These are phyloP conservation scores for Microctenopoma stevenorrisi DNA, from an alignment of 2,797 vertebrate genomes.

Conservation along the genomic window DNA sequence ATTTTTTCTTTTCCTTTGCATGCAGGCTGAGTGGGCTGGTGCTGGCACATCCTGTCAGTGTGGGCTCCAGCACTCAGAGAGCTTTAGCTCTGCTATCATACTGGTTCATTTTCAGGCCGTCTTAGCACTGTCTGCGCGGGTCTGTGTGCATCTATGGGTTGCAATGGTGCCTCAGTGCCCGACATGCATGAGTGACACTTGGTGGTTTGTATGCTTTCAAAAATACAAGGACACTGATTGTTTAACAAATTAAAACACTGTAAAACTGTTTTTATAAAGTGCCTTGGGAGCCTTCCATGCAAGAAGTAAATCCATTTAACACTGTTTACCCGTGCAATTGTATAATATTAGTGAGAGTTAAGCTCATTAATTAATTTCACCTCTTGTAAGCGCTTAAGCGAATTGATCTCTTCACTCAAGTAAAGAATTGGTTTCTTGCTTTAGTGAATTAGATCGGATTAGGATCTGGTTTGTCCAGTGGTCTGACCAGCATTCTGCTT, in stretches of 20 bases:
- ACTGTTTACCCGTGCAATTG: constrained; percentile 8
- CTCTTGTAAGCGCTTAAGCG: constrained; percentile 1
- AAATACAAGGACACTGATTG: constrained; percentile 45
- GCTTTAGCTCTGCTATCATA: constrained; percentile 43
- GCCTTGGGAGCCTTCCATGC: constrained; percentile 23
- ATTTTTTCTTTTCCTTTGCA: constrained; percentile 81
- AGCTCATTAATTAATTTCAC: neutral
- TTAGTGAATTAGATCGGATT: neutral
- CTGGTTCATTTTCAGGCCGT: constrained; percentile 50
- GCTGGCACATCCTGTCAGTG: constrained; percentile 64
- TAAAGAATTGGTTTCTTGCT: neutral
- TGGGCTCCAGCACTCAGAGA: constrained; percentile 61
- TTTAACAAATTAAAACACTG: constrained; percentile 25
- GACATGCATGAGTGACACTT: constrained; percentile 56
- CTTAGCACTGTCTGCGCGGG: constrained; percentile 30
- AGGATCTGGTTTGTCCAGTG: neutral
- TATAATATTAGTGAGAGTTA: constrained; percentile 21
- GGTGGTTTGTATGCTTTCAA: constrained; percentile 55
- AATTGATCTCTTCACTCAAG: constrained; percentile 27
- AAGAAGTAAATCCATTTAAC: constrained; percentile 21
- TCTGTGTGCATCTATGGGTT: constrained; percentile 43
- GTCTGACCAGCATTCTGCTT: neutral
- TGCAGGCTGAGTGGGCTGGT: constrained; percentile 73
- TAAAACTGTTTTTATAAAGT: constrained; percentile 11
- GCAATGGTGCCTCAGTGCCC: constrained; percentile 44